phyloP scores from a whole-genome alignment of 2,888 invertebrate species.

The Epinotia nisella region DNA sequence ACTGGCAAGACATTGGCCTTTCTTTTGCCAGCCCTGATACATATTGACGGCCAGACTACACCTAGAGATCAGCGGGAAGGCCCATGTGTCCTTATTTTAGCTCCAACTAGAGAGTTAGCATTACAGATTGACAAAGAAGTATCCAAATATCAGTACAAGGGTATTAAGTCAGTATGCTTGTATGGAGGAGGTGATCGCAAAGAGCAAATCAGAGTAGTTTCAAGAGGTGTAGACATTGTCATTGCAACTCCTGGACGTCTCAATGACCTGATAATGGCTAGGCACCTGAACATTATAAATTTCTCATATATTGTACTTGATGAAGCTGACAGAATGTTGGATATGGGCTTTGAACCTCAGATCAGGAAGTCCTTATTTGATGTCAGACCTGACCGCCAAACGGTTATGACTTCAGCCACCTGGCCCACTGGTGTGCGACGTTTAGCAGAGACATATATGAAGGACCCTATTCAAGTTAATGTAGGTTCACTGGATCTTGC shows the following conservation, averaged over 20 bases:
- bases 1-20: constrained; percentile 98
- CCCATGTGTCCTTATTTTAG: constrained; percentile 94
- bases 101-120: constrained; percentile 97
- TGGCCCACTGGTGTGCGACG: constrained; percentile 96
- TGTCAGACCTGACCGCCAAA: constrained; percentile 95
- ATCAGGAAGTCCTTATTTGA: constrained; percentile 93
- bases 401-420: constrained; percentile 98
- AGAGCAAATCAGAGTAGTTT: constrained; percentile 90
- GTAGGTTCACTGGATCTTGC: constrained; percentile 95
- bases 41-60: constrained; percentile 93
- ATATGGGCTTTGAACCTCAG: constrained; percentile 95
- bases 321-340: constrained; percentile 95
- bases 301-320: constrained; percentile 96
- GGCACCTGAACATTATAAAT: constrained; percentile 89
- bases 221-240: constrained; percentile 95
- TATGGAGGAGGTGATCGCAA: constrained; percentile 95
- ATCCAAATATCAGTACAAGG: constrained; percentile 93
- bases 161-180: constrained; percentile 94
- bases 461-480: constrained; percentile 94
- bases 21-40: constrained; percentile 95
- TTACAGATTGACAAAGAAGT: constrained; percentile 97
- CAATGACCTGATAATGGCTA: constrained; percentile 92
- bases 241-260: constrained; percentile 98
- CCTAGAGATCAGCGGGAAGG: constrained; percentile 90
- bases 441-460: constrained; percentile 94